These are phyloP conservation scores for Takifugu bimaculatus DNA, from an alignment of 2,113 vertebrate species.

Conservation along the genomic window DNA sequence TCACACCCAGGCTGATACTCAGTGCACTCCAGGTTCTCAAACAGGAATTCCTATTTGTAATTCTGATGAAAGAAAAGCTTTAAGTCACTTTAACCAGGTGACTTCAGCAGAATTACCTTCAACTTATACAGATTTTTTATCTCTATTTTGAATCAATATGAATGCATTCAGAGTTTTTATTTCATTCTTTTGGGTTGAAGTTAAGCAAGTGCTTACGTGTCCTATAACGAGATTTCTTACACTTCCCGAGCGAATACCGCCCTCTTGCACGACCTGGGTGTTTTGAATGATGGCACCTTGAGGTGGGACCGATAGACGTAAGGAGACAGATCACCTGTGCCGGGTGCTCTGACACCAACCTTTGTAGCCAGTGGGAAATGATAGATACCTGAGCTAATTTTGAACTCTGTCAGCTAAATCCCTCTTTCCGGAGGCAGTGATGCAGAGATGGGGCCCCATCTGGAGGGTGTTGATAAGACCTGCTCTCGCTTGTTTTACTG, in stretches of 20 bases:
- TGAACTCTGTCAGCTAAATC: conserved; percentile 73
- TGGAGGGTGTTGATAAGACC: conserved; percentile 62
- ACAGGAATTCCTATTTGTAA: too few species aligned
- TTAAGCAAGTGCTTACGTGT: conserved; percentile 34
- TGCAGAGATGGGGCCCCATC: conserved; percentile 66
- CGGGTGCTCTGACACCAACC: conserved; percentile 48
- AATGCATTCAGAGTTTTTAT: too few species aligned
- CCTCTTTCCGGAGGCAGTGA: conserved; percentile 46
- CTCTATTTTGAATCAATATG: too few species aligned
- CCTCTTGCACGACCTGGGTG: conserved; percentile 8
- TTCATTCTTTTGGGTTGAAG: background rate
- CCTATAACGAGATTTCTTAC: conserved; percentile 34
- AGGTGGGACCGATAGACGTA: conserved; percentile 49
- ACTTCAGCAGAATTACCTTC: too few species aligned
- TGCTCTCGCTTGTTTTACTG: conserved; percentile 38
- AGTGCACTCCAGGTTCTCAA: too few species aligned
- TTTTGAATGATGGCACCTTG: conserved; percentile 65
- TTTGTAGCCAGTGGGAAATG: conserved; percentile 64
- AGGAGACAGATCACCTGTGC: conserved; percentile 63
- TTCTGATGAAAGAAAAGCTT: too few species aligned
- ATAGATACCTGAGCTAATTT: conserved; percentile 76
- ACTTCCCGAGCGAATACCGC: background rate
- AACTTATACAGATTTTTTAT: too few species aligned
- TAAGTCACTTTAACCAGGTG: too few species aligned
- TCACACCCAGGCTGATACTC: too few species aligned